Evolutionary conservation across 2,113 vertebrate genomes (phyloP), one percentile per base, ranked within the genome.

Genomic region (Theropithecus gelada): DNA sequence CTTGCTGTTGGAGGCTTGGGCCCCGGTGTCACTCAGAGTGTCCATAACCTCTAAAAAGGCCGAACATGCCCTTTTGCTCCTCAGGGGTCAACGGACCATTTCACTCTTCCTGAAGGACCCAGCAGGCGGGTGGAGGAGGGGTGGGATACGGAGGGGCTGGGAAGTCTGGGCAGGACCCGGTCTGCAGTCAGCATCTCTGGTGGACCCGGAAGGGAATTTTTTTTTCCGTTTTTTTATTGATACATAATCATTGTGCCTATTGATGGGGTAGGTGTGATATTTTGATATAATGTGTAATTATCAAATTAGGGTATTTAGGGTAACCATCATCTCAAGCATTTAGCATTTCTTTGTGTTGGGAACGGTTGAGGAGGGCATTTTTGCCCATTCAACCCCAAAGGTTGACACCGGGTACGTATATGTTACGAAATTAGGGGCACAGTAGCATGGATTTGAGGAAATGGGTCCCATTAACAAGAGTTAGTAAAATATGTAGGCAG

Each of bases 61-160:
- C 79, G 55, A 88, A 73, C 85, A n/a, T 97, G 97, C 93, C 96
- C 97, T 97, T 97, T 92, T 38, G 94, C 93, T 90, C 93, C 91
- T 90, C 64, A 10, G 88, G 83, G 96, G 97, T 97, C 97, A 97
- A 48, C 48, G 85, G 97, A 89, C 94, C 90, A 59, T 82, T 97
- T 97, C 73, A 84, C 78, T 96, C 97, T 97, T 97, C 96, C 97
- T 96, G 93, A 87, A 94, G 94, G 93, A 93, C 59, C 3, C 13
- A 90, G 81, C 88, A 38, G 76, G 79, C 59, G 1, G 72, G 82
- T 38, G 96, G 97, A 97, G 97, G 96, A 97, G 86, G 97, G 96
- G 95, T 96, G 97, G 96, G 97, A 98, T 97, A 68, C 1, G 32
- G 59, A 27, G 64, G 12, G 78, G 48, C 66, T 48, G n/a, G 89